A percentile compares a stretch with the other conserved stretches of the same genome.
Conservation (phyloP, 2,888 invertebrate species). For the Hecatera dysodea region DNA sequence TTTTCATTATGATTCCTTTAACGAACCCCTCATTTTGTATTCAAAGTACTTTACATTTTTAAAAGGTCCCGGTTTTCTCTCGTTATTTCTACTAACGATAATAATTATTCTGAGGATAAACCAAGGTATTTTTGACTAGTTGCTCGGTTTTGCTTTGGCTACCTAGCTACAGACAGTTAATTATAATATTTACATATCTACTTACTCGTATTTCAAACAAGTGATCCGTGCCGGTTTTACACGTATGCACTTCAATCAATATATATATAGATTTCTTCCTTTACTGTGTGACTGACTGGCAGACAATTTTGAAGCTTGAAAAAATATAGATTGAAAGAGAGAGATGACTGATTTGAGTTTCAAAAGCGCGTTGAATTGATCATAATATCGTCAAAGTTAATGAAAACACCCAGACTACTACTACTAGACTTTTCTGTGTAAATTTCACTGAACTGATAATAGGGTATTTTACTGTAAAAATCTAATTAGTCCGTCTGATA, state of each 20-base stretch:
- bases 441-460: too few relatives aligned
- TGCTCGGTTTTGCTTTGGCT: constrained; percentile 1
- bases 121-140: constrained; percentile 24
- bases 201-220: too few relatives aligned
- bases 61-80: constrained; percentile 46
- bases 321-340: too few relatives aligned
- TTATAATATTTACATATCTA: background rate
- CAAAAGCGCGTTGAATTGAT: background rate
- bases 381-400: background rate
- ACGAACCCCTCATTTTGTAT: constrained; percentile 52
- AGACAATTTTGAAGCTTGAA: too few relatives aligned
- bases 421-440: too few relatives aligned
- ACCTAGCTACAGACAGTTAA: background rate
- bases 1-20: constrained; percentile 53
- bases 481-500: too few relatives aligned
- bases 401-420: too few relatives aligned
- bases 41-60: constrained; percentile 58
- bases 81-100: constrained; percentile 55
- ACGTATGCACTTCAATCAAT: too few relatives aligned
- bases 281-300: too few relatives aligned
- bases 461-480: too few relatives aligned
- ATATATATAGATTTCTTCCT: too few relatives aligned
- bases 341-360: background rate
- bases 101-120: constrained; percentile 47
- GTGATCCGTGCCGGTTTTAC: background rate